Evolutionary conservation across 2,113 vertebrate genomes (phyloP).

Genomic region (Austrofundulus limnaeus): DNA sequence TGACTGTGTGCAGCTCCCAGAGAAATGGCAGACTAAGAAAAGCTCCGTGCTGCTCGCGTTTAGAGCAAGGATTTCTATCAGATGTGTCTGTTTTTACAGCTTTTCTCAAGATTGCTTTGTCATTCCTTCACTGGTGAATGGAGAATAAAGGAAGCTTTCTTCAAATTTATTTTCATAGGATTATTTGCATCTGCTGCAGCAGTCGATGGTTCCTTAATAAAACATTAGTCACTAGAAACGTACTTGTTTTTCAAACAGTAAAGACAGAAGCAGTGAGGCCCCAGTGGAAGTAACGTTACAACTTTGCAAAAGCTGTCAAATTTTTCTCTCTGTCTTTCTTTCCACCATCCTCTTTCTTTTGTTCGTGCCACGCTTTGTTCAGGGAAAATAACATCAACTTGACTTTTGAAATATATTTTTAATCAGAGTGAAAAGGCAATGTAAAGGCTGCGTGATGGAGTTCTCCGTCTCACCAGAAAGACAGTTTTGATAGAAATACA

Average conservation of each 20-base stretch:
- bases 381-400: slow-evolving; percentile 42
- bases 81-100: background rate
- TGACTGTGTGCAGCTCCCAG: slow-evolving; percentile 43
- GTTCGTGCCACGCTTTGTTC: slow-evolving; percentile 35
- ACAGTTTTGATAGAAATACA: slow-evolving; percentile 41
- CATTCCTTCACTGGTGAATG: too few species aligned
- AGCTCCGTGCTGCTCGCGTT: slow-evolving; percentile 32
- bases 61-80: slow-evolving; percentile 57
- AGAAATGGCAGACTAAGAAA: slow-evolving; percentile 45
- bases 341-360: slow-evolving; percentile 19
- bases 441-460: slow-evolving; percentile 49
- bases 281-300: too few species aligned
- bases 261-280: too few species aligned
- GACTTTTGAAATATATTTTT: slow-evolving; percentile 66
- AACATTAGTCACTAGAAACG: too few species aligned
- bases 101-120: too few species aligned
- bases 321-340: background rate
- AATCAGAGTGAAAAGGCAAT: slow-evolving; percentile 60
- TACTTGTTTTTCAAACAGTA: too few species aligned
- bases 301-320: background rate
- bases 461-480: slow-evolving; percentile 42
- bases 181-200: too few species aligned
- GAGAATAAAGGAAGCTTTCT: too few species aligned
- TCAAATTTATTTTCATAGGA: too few species aligned
- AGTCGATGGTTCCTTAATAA: too few species aligned